phyloP scores from a whole-genome alignment of 2,797 vertebrate genomes.

The Intellagama lesueurii region DNA sequence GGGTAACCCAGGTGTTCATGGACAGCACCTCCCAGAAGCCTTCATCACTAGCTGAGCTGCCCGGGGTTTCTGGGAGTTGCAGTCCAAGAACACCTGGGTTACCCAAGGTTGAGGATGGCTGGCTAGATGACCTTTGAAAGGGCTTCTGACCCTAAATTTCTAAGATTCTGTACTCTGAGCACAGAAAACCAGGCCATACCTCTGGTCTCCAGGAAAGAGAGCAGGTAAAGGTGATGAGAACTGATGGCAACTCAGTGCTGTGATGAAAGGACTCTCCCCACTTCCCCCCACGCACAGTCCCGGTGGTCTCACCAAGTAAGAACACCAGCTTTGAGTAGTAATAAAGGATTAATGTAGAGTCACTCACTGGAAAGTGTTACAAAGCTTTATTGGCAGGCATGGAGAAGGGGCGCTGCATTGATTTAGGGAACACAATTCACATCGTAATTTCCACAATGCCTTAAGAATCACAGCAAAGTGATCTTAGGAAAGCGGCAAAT shows the following conservation, averaged over 20 bases:
- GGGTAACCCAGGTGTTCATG: too few species aligned
- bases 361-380: conserved; percentile 58
- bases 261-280: too few species aligned
- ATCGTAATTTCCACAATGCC: conserved; percentile 63
- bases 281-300: too few species aligned
- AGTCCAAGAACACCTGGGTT: too few species aligned
- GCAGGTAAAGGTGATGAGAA: too few species aligned
- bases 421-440: conserved; percentile 67
- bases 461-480: conserved; percentile 68
- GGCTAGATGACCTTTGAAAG: too few species aligned
- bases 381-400: conserved; percentile 54
- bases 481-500: conserved; percentile 73
- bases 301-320: background rate
- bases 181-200: background rate
- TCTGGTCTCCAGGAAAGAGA: background rate
- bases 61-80: too few species aligned
- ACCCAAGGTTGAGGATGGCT: too few species aligned
- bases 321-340: conserved; percentile 52
- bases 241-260: too few species aligned
- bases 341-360: conserved; percentile 69
- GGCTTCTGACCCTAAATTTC: too few species aligned
- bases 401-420: conserved; percentile 55
- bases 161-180: background rate
- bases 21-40: too few species aligned
- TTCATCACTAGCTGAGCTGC: too few species aligned